Conservation (phyloP, 2,888 invertebrate species). For the Ariolimax columbianus region DNA sequence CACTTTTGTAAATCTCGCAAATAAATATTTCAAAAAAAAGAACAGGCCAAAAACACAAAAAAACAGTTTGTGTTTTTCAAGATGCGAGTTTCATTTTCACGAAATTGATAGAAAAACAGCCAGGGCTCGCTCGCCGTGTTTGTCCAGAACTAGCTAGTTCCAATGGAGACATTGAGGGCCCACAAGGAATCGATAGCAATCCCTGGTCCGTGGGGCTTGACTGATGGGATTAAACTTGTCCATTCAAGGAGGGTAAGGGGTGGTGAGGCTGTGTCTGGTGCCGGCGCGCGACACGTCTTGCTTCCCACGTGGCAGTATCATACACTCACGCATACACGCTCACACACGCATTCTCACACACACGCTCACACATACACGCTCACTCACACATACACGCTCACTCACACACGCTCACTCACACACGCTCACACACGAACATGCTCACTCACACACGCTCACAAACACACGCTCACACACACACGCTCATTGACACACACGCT, state of each 20-base stretch:
- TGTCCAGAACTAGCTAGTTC: constrained; percentile 18
- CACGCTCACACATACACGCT: too few relatives aligned
- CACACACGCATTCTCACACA: too few relatives aligned
- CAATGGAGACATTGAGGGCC: neutral
- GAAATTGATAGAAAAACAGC: constrained; percentile 17
- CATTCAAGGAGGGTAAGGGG: neutral
- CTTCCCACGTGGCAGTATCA: constrained; percentile 1
- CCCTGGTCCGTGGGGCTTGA: constrained; percentile 26
- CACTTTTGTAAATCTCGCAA: neutral
- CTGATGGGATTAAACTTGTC: constrained; percentile 42
- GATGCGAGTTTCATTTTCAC: neutral
- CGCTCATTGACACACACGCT: too few relatives aligned
- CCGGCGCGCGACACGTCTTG: constrained; percentile 3
- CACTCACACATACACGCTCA: too few relatives aligned
- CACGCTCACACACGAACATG: too few relatives aligned
- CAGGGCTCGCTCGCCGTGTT: neutral
- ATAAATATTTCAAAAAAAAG: neutral
- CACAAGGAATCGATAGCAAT: constrained; percentile 41
- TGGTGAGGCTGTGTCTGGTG: neutral
- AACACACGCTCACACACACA: too few relatives aligned
- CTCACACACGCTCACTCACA: too few relatives aligned
- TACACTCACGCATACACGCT: neutral
- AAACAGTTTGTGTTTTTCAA: constrained; percentile 11
- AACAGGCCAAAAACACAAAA: neutral
- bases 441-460: too few relatives aligned